Base-by-base conservation (phyloP, 2,113 vertebrate species). In the Noturus placidus region DNA sequence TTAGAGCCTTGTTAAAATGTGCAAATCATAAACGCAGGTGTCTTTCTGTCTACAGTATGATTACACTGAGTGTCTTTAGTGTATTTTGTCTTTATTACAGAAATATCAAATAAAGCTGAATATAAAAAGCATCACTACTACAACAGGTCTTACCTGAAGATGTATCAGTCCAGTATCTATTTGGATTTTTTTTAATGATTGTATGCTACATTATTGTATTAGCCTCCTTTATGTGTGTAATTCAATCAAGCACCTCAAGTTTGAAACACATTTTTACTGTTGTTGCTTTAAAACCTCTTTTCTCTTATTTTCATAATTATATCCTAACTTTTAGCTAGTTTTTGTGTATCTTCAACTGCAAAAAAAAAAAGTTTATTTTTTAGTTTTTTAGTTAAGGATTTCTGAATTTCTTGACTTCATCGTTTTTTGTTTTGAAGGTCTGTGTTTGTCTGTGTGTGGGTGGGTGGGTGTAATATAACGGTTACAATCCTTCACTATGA, bases 381-480 rank as follows among this genome's bases (percentile, higher is more conserved):
- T 14, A 78, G 20, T 78, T 78, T 72, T 54, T 54, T 14, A 78
- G 20, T n/a, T n/a, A 54, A 30, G 78, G 42, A 50, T 77, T n/a
- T 77, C 74, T 77, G 38, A 77, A 50, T 77, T 46, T 77, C 11
- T 42, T 50, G 42, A 5, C 50, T 77, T 14, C 38, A 50, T 77
- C 22, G 11, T 57, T 35, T 80, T 38, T 5, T 25, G 25, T 80
- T 59, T 61, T 35, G 9, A 57, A 57, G 52, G 15, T 56, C 17
- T 57, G 87, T 87, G 72, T 84, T 35, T 78, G 46, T 56, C 17
- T 57, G 85, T 87, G 72, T 84, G 30, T 76, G 46, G n/a, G 56
- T 83, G 74, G 83, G 52, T 50, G 52, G 42, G 56, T 86, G 84
- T 63, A 50, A 67, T 56, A 80, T 25, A 79, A 38, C 13, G 9